Evolutionary conservation across 2,888 invertebrate species (phyloP), one percentile per base, ranked within the genome.

Genomic region (Ormyrus labotus): DNA sequence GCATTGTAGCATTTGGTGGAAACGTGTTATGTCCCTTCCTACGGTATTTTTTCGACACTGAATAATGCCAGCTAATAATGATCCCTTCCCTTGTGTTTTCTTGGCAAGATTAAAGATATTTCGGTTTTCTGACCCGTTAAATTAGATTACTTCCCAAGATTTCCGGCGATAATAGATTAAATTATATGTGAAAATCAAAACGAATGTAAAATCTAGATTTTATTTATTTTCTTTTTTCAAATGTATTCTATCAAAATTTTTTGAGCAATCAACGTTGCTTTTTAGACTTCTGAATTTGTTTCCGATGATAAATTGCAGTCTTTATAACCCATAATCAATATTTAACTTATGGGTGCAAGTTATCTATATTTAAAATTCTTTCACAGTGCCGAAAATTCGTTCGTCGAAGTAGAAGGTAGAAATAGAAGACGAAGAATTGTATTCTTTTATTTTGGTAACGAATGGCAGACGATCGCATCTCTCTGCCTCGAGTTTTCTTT

Each of bases 1-100:
- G 83, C 84, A 85, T 86, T 85, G 83, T 85, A 83, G 69, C 82
- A 85, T 83, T 85, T 83, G 83, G 75, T 83, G 84, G 34, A 84
- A 77, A 82, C 84, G 83, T 83, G 80, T 80, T 10, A 4, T 34
- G 48, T 60, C 10, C 50, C 19, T 60, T 60, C 51, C 6, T 53
- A 51, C 6, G 45, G 57, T 51, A 58, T 48, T 67, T 57, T 69
- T 63, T 69, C 63, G 55, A 19, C 69, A 13, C 48, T 13, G 67
- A 48, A 57, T 55, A 76, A 57, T 60, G 11, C 34, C 19, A 11
- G 4, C 45, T n/a, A 51, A 65, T 63, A 63, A 69, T 13, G 48
- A 61, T 47, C 53, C 11, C 55, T 58, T 51, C 50, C 45, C 34
- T 13, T 7, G 19, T 11, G 6, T 13, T 0, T 8, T 55, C 65